Evolutionary conservation across 2,797 vertebrate genomes (phyloP).

Genomic region (Selene dorsalis): DNA sequence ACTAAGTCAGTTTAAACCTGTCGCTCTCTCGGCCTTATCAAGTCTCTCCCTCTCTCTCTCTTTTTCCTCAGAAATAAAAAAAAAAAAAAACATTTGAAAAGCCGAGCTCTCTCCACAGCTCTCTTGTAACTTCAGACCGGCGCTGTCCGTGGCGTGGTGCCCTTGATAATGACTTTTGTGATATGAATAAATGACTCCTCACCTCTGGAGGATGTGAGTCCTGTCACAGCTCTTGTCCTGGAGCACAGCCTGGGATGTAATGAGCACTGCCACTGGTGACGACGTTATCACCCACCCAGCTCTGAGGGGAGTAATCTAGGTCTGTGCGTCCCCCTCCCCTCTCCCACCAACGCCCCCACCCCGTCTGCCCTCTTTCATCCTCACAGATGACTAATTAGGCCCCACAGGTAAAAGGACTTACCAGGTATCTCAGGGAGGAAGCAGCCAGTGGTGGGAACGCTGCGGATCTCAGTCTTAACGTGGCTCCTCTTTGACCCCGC

Average conservation of each 20-base stretch:
- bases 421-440: conserved; percentile 22
- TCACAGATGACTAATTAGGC: conserved; percentile 65
- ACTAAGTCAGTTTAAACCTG: conserved; percentile 3
- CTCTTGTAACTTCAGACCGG: conserved; percentile 17
- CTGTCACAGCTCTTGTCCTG: conserved; percentile 53
- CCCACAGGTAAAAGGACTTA: conserved; percentile 56
- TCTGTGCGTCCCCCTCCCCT: not conserved
- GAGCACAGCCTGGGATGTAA: conserved; percentile 57
- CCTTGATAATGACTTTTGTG: conserved; percentile 56
- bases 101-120: conserved; percentile 18
- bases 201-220: conserved; percentile 32
- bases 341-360: too few relatives aligned
- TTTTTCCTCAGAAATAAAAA: not conserved
- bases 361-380: conserved; percentile 19
- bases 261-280: conserved; percentile 63
- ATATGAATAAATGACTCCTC: conserved; percentile 59
- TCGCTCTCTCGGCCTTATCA: not conserved
- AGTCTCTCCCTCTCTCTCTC: not conserved
- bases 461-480: conserved; percentile 40
- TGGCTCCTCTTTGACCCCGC: conserved; percentile 59
- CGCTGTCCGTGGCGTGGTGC: not conserved
- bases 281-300: conserved; percentile 55
- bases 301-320: conserved; percentile 36
- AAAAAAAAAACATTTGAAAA: not conserved
- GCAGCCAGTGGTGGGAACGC: conserved; percentile 2